These are phyloP conservation scores for Andrena bicolor DNA, from an alignment of 2,888 invertebrate genomes.

Conservation along the genomic window DNA sequence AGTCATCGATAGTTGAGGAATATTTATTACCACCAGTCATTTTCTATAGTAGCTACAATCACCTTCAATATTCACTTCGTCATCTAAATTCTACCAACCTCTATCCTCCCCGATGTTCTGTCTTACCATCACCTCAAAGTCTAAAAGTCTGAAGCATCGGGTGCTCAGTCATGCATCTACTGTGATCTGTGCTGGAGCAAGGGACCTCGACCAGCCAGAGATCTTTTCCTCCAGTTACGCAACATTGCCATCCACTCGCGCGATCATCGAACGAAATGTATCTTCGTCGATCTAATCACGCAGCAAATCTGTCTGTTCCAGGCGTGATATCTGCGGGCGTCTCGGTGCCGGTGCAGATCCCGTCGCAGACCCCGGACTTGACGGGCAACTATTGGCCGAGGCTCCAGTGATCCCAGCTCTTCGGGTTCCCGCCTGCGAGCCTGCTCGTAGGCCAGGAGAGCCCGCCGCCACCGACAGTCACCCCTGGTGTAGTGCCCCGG, in stretches of 20 bases:
- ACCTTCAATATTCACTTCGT: no score
- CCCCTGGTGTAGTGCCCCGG: slow-evolving; percentile 82
- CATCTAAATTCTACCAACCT: no score
- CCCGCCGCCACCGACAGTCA: slow-evolving; percentile 86
- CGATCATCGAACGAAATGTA: neutral
- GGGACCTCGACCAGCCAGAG: no score
- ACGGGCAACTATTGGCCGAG: slow-evolving; percentile 95
- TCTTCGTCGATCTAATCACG: neutral
- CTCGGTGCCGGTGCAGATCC: slow-evolving; percentile 96
- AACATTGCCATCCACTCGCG: neutral
- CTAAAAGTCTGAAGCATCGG: no score
- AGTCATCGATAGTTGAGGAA: no score
- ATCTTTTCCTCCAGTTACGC: no score
- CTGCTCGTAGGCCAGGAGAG: slow-evolving; percentile 87
- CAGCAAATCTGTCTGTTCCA: slow-evolving; percentile 79
- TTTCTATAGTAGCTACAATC: no score
- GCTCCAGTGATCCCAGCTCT: slow-evolving; percentile 97
- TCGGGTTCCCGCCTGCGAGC: slow-evolving; percentile 93
- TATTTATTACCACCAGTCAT: no score
- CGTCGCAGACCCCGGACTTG: slow-evolving; percentile 93
- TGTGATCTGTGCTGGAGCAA: no score
- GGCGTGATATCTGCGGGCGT: slow-evolving; percentile 97
- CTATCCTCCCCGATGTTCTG: no score
- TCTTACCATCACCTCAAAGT: no score
- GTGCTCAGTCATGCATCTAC: no score